A percentile compares a stretch with the other conserved stretches of the same genome.
These are phyloP conservation scores for Pelodiscus sinensis DNA, from an alignment of 2,113 vertebrate species.

Conservation along the genomic window DNA sequence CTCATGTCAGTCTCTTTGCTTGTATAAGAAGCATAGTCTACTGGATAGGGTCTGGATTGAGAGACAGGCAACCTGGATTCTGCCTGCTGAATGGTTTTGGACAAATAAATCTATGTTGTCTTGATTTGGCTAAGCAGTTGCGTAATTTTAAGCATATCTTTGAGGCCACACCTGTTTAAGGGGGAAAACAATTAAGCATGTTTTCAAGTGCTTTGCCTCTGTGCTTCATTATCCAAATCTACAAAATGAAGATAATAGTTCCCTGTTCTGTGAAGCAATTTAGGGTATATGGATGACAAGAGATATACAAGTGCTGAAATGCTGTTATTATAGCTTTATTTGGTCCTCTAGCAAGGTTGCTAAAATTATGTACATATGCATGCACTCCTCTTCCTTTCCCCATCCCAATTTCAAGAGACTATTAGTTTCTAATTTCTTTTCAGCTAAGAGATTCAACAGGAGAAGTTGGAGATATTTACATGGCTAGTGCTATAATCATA, in stretches of 20 bases:
- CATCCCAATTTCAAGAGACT: neutral
- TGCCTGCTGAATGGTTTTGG: neutral
- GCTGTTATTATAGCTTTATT: neutral
- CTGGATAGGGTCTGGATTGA: neutral
- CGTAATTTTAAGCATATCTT: fast-evolving
- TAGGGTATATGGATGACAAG: neutral
- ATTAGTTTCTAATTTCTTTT: neutral
- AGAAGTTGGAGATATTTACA: neutral
- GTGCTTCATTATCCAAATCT: neutral
- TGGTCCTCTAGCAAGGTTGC: neutral
- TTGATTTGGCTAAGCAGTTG: neutral
- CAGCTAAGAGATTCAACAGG: neutral
- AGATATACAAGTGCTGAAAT: fast-evolving
- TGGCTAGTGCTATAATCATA: neutral
- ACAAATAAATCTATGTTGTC: neutral
- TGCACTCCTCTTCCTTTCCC: neutral
- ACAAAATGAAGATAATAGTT: neutral
- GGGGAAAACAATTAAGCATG: neutral
- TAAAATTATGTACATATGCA: neutral
- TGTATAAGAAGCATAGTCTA: neutral
- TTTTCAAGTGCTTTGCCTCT: neutral
- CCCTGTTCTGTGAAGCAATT: neutral
- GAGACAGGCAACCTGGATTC: neutral
- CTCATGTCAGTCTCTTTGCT: neutral
- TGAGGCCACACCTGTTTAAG: neutral